Conservation (phyloP, 2,113 vertebrate species). For the Myrmecophaga tridactyla region DNA sequence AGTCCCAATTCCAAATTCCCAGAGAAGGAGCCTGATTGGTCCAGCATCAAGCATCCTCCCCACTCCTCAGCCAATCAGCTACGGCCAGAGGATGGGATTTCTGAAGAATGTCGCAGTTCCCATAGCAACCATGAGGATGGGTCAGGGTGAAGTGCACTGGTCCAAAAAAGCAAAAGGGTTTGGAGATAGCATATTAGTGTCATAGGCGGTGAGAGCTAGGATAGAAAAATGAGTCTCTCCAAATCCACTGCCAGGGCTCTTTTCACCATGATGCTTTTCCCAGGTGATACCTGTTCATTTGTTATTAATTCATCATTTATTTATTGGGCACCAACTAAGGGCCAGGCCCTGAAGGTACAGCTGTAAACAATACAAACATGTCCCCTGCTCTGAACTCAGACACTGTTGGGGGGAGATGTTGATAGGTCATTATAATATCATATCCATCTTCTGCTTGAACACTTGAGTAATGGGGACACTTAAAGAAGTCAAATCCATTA, state of each 20-base stretch:
- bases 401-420: too few relatives aligned
- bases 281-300: not conserved
- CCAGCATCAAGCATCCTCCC: not conserved
- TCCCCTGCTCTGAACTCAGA: not conserved
- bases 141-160: not conserved
- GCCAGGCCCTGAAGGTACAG: not conserved
- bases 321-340: not conserved
- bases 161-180: not conserved
- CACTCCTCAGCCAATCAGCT: not conserved
- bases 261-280: not conserved
- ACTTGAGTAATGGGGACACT: not conserved
- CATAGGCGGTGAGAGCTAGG: not conserved
- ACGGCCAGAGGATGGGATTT: not conserved
- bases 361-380: not conserved
- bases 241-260: not conserved
- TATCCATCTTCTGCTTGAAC: not conserved
- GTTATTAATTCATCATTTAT: not conserved
- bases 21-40: not conserved
- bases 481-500: not conserved
- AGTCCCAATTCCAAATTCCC: not conserved
- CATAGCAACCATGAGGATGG: not conserved
- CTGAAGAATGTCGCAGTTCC: not conserved
- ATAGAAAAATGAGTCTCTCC: not conserved
- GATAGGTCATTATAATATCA: not conserved
- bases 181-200: not conserved